Base-by-base conservation (phyloP, 2,113 vertebrate genomes). In the Brienomyrus brachyistius region DNA sequence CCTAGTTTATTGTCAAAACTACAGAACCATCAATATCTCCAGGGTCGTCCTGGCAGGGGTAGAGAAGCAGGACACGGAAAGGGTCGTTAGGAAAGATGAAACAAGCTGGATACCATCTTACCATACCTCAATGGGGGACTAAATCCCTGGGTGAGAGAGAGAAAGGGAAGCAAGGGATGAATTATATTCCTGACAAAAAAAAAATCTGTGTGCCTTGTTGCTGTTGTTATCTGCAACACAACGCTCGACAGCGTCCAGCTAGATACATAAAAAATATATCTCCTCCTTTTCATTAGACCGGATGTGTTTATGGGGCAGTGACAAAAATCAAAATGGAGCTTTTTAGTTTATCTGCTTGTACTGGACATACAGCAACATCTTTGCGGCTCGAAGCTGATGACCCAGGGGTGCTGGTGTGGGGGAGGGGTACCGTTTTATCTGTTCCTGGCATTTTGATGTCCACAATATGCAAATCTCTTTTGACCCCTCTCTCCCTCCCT, bases 391-490 rank as follows among this genome's bases (percentile, higher is more conserved):
- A 48, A 66, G 52, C 80, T 85, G 77, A 80, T 48, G 17, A 48
- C 82, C 47, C 21, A 8, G 47, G 10, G 62, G 62, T 70, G 62
- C 8, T 70, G n/a, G 62, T 13, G n/a, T 31, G 62, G 47, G 74
- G 51, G 77, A 40, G 19, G 77, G 45, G 45, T 31, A 66, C 59
- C 13, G n/a, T 70, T 45, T 70, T 21, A 27, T 52, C 50, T 62
- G 48, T 83, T 21, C 54, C 52, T 86, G 82, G 47, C 52, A 27
- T 40, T 86, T 86, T 56, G 83, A 27, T 31, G 84, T 70, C 89
- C 86, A 47, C 62, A 84, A n/a, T 51, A 70, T 90, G 89, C 54
- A 90, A 90, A 86, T 86, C 89, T 90, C 43, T 86, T 86, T 86
- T 70, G 45, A 47, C 27, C 66, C 48, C 66, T 9, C 56, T 9